These are phyloP conservation scores for Deroplatys truncata DNA, from an alignment of 2,888 invertebrate genomes.

Conservation along the genomic window DNA sequence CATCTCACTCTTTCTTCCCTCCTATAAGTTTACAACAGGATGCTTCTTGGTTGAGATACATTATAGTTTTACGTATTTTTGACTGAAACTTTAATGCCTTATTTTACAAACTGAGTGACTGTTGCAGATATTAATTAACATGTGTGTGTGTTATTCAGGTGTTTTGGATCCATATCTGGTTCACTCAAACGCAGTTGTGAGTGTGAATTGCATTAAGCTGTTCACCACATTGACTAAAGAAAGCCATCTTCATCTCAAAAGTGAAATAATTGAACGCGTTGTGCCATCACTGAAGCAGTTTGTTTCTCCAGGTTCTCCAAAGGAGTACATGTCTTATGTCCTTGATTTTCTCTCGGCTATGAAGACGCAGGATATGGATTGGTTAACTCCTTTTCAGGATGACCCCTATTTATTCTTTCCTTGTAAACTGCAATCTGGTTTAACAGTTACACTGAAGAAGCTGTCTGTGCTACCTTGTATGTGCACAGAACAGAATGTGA, in stretches of 20 bases:
- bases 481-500: constrained; percentile 21
- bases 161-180: constrained; percentile 29
- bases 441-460: constrained; percentile 1
- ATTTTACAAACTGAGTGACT: too few relatives aligned
- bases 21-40: too few relatives aligned
- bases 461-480: constrained; percentile 18
- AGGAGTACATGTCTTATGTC: constrained; percentile 33
- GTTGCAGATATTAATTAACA: too few relatives aligned
- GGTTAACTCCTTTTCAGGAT: constrained; percentile 15
- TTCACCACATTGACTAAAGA: constrained; percentile 26
- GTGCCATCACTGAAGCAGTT: constrained; percentile 21
- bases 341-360: constrained; percentile 23
- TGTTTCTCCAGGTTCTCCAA: constrained; percentile 41
- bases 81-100: too few relatives aligned
- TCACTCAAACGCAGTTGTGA: constrained; percentile 29
- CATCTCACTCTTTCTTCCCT: too few relatives aligned
- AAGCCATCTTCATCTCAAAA: constrained; percentile 25
- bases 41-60: too few relatives aligned
- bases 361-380: not conserved
- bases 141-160: constrained; percentile 10
- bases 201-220: constrained; percentile 29
- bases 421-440: not conserved
- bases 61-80: too few relatives aligned
- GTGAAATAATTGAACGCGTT: constrained; percentile 25
- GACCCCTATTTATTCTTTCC: constrained; percentile 19